These are phyloP conservation scores for Chitala chitala DNA, from an alignment of 2,113 vertebrate genomes.

Conservation along the genomic window DNA sequence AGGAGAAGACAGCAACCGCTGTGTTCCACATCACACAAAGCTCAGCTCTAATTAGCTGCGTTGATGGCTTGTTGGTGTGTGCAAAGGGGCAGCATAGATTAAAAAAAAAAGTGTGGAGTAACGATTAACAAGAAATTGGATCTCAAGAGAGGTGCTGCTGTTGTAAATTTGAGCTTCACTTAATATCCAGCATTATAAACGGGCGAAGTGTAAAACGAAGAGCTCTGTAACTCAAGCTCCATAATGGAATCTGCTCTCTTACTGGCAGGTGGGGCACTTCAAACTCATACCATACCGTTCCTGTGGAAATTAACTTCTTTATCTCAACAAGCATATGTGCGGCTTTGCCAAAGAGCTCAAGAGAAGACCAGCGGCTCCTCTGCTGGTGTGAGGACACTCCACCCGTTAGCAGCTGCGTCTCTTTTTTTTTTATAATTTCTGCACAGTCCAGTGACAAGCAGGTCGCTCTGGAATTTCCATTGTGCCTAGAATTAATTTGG, in stretches of 20 bases:
- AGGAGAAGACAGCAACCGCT: background rate
- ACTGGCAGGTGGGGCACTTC: background rate
- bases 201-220: background rate
- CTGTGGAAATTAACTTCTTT: too few species aligned
- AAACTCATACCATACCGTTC: background rate
- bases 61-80: background rate
- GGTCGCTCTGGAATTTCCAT: too few species aligned
- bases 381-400: too few species aligned
- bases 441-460: too few species aligned
- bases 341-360: too few species aligned
- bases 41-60: background rate
- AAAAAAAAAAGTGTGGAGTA: background rate
- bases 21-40: background rate
- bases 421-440: too few species aligned
- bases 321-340: background rate
- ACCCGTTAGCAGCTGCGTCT: too few species aligned
- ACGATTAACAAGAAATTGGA: background rate
- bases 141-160: background rate
- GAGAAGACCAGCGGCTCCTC: too few species aligned
- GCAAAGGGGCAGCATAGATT: too few species aligned
- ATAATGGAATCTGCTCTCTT: background rate
- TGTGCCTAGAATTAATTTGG: too few species aligned
- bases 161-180: conserved; percentile 6
- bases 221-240: conserved; percentile 5
- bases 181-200: background rate